Percentiles rank a stretch among this genome's conserved stretches.
These are phyloP conservation scores for Podarcis cretensis DNA, from an alignment of 2,113 vertebrate species.

Conservation along the genomic window DNA sequence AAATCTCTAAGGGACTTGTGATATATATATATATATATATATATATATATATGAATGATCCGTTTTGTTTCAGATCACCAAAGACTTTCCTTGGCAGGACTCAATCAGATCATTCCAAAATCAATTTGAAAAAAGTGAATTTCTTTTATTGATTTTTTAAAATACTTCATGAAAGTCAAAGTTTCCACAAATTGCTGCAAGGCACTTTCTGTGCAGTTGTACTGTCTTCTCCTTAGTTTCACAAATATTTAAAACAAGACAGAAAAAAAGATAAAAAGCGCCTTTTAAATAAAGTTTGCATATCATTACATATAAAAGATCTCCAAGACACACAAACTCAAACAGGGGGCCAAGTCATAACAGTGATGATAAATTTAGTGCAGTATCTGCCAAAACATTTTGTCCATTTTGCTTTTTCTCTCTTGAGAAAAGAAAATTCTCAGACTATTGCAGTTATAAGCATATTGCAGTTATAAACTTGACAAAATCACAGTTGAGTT, in stretches of 20 bases:
- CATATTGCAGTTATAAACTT: background rate
- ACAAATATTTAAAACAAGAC: background rate
- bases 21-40: no score
- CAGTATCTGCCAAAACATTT: conserved; percentile 4
- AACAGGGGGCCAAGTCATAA: background rate
- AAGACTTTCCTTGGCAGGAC: conserved; percentile 32
- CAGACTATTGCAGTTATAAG: background rate
- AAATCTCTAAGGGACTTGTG: no score
- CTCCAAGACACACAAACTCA: background rate
- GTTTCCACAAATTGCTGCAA: background rate
- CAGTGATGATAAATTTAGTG: background rate
- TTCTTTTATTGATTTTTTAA: conserved; percentile 24
- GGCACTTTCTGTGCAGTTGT: background rate
- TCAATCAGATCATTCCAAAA: conserved; percentile 27
- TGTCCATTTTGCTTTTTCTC: background rate
- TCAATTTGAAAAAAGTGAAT: background rate
- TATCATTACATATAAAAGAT: background rate
- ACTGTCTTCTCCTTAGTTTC: background rate
- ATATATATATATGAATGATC: no score
- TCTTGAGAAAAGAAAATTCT: background rate
- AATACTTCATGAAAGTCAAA: background rate
- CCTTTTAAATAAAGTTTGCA: background rate
- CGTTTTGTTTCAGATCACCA: conserved; percentile 10
- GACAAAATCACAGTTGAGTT: background rate
- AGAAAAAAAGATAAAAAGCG: background rate